Evolutionary conservation across 2,797 vertebrate genomes (phyloP), one percentile per base, ranked within the genome.

Genomic region (Tapera naevia): DNA sequence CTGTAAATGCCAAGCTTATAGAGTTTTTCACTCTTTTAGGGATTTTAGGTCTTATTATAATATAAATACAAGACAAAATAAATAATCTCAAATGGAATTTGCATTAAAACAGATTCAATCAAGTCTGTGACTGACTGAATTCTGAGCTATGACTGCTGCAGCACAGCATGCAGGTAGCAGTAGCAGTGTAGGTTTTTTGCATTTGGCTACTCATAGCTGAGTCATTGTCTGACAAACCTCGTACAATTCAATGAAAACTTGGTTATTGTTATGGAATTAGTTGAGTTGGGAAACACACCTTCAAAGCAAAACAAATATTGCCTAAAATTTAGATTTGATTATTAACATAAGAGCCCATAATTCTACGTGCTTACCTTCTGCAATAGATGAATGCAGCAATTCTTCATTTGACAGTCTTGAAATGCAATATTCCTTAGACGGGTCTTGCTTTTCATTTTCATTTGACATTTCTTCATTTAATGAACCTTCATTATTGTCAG

Each of bases 381-480:
- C 91, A 91, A 58, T 19, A 94, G 88, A 28, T 56, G 85, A 89
- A 85, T 80, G 93, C 32, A 92, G 58, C 19, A 96, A 83, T 80
- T 97, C 94, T 84, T 98, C 82, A 13, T 84, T 79, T 88, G 97
- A 75, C 33, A 56, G 58, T 64, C 70, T 87, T 82, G 86, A 64
- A 85, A 82, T 58, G 89, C 57, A 76, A 50, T 79, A 86, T 32
- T 96, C 87, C 27, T 93, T 60, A 61, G 97, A 95, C 73, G 97
- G 93, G 89, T 98, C 97, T 95, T 98, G 98, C 53, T 98, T 97
- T 22, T 90, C 79, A 5, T 95, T 96, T 79, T 50, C 60, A 53
- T 88, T 86, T 84, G 91, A 43, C 43, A 58, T 39, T 21, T 94
- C 80, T 93, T 92, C 72, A 15, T 96, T 95, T 93, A 97, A 95